Evolutionary conservation across 2,888 invertebrate genomes (phyloP).

Genomic region (Drosophila merina): DNA sequence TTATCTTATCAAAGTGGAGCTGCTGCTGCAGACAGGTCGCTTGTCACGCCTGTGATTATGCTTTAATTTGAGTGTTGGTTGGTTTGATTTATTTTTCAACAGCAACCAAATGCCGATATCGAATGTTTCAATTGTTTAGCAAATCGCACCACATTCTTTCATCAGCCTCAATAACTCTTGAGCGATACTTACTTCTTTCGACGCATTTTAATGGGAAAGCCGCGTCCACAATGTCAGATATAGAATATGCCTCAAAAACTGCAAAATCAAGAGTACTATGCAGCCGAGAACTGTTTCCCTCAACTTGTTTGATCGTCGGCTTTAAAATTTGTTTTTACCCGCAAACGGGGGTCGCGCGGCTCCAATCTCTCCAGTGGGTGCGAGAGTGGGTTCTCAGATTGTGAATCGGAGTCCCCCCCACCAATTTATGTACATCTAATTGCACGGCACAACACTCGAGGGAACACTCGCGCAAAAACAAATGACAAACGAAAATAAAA

Average conservation of each 20-base stretch:
- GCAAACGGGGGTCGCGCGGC: slow-evolving; percentile 8
- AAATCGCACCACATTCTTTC: slow-evolving; percentile 25
- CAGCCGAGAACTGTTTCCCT: background rate
- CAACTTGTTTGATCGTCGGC: slow-evolving; percentile 15
- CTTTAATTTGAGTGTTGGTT: slow-evolving; percentile 65
- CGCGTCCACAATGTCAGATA: slow-evolving; percentile 15
- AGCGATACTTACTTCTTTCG: slow-evolving; percentile 77
- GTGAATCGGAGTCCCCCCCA: slow-evolving; percentile 17
- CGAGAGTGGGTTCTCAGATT: slow-evolving; percentile 4
- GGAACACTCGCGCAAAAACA: slow-evolving; percentile 9
- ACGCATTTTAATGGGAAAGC: slow-evolving; percentile 59
- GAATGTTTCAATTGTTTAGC: slow-evolving; percentile 27
- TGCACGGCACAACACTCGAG: slow-evolving; percentile 30
- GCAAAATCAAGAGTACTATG: background rate
- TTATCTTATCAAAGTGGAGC: slow-evolving; percentile 61
- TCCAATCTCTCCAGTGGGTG: slow-evolving; percentile 8
- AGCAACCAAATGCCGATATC: slow-evolving; percentile 29
- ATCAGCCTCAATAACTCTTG: slow-evolving; percentile 22
- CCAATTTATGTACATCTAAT: slow-evolving; percentile 48
- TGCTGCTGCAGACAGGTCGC: slow-evolving; percentile 53
- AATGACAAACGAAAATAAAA: slow-evolving; percentile 17
- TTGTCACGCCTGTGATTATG: slow-evolving; percentile 78
- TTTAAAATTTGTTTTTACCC: slow-evolving; percentile 23
- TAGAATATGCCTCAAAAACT: background rate
- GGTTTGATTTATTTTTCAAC: slow-evolving; percentile 64